Percentiles rank a stretch among this genome's conserved stretches.
These are phyloP conservation scores for Ectemnius continuus DNA, from an alignment of 2,888 invertebrate species.

Conservation along the genomic window DNA sequence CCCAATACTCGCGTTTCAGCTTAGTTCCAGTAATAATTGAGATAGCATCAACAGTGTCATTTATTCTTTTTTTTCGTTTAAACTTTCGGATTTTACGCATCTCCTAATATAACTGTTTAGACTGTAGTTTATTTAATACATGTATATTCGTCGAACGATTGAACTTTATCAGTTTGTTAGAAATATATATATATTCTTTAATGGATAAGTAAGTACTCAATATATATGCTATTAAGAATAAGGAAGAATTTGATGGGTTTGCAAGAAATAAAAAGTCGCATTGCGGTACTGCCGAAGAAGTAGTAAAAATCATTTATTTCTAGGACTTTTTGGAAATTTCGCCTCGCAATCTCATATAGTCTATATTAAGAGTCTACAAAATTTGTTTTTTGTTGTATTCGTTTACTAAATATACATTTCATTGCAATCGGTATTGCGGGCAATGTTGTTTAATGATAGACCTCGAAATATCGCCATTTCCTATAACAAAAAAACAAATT, in stretches of 20 bases:
- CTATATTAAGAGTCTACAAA: conserved; percentile 10
- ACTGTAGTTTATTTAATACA: too few relatives aligned
- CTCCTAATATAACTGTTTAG: too few relatives aligned
- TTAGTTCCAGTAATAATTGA: conserved; percentile 53
- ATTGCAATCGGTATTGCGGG: conserved; percentile 75
- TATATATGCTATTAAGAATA: too few relatives aligned
- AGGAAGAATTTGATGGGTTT: too few relatives aligned
- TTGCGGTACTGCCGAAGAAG: background rate
- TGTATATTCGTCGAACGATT: background rate
- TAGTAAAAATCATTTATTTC: too few relatives aligned
- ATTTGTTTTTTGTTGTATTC: background rate
- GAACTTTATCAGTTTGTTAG: background rate
- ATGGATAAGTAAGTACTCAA: too few relatives aligned
- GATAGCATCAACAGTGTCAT: conserved; percentile 34
- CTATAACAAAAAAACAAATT: conserved; percentile 74
- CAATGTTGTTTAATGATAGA: conserved; percentile 83
- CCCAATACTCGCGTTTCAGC: conserved; percentile 60
- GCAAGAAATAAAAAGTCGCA: too few relatives aligned
- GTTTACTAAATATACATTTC: conserved; percentile 15
- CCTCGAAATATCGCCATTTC: conserved; percentile 81
- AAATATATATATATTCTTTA: too few relatives aligned
- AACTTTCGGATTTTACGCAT: too few relatives aligned
- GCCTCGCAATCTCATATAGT: background rate
- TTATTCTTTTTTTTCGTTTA: conserved; percentile 8
- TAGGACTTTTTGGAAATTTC: too few relatives aligned